Conservation (phyloP, 2,797 vertebrate genomes). For the Anabacerthia variegaticeps region DNA sequence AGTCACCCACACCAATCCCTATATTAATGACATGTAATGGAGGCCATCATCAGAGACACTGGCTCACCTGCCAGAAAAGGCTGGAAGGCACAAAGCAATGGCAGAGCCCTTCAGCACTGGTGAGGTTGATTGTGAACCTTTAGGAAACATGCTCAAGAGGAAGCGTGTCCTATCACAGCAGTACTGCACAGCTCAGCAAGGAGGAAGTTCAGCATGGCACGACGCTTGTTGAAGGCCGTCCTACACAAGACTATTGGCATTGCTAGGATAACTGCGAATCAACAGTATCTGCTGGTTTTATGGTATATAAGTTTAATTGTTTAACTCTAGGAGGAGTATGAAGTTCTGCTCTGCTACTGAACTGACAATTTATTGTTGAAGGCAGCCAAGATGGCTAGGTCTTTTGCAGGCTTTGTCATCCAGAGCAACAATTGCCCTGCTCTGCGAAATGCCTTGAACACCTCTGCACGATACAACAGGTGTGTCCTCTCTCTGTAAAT, state of each 20-base stretch:
- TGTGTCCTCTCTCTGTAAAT: not conserved
- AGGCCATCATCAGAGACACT: not conserved
- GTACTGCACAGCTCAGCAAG: not conserved
- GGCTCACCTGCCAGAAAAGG: not conserved
- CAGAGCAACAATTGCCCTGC: rapidly evolving
- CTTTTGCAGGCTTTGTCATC: not conserved
- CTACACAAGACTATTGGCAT: rapidly evolving
- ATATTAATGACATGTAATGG: rapidly evolving
- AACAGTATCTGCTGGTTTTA: rapidly evolving
- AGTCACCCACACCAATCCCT: not conserved
- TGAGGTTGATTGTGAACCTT: not conserved
- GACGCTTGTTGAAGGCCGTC: not conserved
- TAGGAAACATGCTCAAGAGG: rapidly evolving
- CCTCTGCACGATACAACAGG: not conserved
- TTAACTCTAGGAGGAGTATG: not conserved
- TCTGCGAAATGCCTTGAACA: not conserved
- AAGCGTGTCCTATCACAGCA: not conserved
- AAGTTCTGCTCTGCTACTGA: not conserved
- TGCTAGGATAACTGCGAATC: not conserved
- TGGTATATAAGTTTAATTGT: not conserved
- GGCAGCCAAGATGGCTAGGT: not conserved
- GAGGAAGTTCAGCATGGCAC: not conserved
- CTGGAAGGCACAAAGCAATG: not conserved
- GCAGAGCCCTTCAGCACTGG: not conserved
- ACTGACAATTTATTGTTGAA: not conserved